These are phyloP conservation scores for Morpho deidamia DNA, from an alignment of 2,888 invertebrate genomes.

Conservation along the genomic window DNA sequence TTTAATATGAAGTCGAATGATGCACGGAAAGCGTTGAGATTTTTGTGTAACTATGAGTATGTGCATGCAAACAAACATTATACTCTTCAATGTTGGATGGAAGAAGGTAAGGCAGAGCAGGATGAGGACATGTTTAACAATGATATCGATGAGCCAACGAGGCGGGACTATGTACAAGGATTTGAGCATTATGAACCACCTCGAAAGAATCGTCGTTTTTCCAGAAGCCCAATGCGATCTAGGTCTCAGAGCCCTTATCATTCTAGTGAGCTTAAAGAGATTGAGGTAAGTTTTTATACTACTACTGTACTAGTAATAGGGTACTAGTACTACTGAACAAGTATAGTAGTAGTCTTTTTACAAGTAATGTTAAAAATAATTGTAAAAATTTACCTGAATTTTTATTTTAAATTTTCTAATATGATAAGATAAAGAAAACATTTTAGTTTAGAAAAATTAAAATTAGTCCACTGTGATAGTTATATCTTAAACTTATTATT, in stretches of 20 bases:
- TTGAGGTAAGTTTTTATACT: conserved; percentile 10
- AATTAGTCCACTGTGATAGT: no score
- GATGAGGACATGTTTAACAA: background rate
- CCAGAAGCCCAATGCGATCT: background rate
- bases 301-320: no score
- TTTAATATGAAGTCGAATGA: conserved; percentile 3
- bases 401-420: no score
- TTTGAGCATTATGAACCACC: conserved; percentile 1
- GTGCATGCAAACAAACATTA: background rate
- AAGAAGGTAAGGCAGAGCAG: background rate
- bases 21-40: conserved; percentile 4
- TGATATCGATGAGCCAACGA: background rate
- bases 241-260: background rate
- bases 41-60: conserved; percentile 4
- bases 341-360: no score
- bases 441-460: no score
- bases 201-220: background rate
- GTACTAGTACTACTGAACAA: no score
- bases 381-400: no score
- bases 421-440: no score
- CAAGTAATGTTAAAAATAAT: no score
- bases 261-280: background rate
- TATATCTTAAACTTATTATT: no score
- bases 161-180: background rate
- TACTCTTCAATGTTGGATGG: conserved; percentile 11